Conservation (phyloP, 2,113 vertebrate genomes). For the Ibidorhyncha struthersii region DNA sequence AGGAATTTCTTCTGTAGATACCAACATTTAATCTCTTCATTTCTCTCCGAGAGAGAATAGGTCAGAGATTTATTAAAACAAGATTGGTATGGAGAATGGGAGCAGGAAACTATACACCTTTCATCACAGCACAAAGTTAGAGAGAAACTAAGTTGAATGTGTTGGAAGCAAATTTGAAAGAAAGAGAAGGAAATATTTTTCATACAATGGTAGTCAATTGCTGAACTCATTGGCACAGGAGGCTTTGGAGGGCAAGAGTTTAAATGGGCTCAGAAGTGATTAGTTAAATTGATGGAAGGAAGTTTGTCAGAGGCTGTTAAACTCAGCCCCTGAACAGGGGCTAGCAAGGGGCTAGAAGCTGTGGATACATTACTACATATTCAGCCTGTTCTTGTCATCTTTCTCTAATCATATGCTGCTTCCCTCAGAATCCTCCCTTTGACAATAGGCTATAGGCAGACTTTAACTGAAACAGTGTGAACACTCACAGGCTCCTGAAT, state of each 20-base stretch:
- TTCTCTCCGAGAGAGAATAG: not conserved
- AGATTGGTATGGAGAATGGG: not conserved
- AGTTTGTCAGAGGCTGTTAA: not conserved
- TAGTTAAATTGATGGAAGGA: not conserved
- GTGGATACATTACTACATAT: not conserved
- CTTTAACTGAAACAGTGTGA: not conserved
- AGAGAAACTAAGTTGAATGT: not conserved
- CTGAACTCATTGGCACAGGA: not conserved
- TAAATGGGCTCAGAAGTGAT: not conserved
- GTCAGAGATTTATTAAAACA: not conserved
- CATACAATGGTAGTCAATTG: not conserved
- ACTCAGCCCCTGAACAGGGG: not conserved
- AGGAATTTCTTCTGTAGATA: not conserved
- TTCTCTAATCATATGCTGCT: not conserved
- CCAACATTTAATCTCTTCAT: not conserved
- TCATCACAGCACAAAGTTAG: not conserved
- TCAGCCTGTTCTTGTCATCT: not conserved
- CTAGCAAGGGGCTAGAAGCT: not conserved
- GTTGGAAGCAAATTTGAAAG: not conserved
- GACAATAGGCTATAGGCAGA: not conserved
- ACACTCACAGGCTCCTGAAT: not conserved
- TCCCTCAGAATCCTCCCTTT: not conserved
- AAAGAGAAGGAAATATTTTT: not conserved
- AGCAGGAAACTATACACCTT: not conserved
- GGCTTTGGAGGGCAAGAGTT: not conserved